Conservation (phyloP, 30 jellyfish, hydroid and myxozoan genomes). For the Sanderia malayensis region DNA sequence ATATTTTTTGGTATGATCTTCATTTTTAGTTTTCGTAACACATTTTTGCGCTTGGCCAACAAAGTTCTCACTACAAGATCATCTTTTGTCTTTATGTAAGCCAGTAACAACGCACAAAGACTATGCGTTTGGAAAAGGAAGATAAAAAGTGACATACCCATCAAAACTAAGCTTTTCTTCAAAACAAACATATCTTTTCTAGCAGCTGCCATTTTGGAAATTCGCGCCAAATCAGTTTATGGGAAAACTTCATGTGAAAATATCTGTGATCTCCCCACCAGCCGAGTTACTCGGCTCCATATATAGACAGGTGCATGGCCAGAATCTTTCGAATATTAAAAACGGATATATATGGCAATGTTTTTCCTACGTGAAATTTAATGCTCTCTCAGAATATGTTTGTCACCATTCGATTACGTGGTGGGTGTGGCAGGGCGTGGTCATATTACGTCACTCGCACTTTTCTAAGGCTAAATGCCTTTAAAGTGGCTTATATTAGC, state of each 20-base stretch:
- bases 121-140: background rate
- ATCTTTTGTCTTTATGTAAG: background rate
- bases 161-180: background rate
- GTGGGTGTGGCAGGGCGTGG: too few species aligned
- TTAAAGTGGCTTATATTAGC: too few species aligned
- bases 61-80: background rate
- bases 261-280: background rate
- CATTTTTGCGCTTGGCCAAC: background rate
- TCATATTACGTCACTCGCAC: too few species aligned
- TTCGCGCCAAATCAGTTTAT: background rate
- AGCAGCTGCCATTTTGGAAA: background rate
- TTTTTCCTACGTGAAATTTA: too few species aligned
- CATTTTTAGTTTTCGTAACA: background rate
- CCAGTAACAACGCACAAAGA: conserved; percentile 1
- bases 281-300: conserved; percentile 1
- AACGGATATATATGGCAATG: too few species aligned
- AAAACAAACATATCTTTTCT: background rate
- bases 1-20: background rate
- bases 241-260: background rate
- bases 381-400: too few species aligned
- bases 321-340: too few species aligned
- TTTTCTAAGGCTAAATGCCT: too few species aligned
- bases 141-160: background rate
- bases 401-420: too few species aligned
- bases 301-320: too few species aligned